Evolutionary conservation across 1,140 invertebrate species (phyloP), one percentile per base, ranked within the genome.

Genomic region (Apocrypta bakeri): DNA sequence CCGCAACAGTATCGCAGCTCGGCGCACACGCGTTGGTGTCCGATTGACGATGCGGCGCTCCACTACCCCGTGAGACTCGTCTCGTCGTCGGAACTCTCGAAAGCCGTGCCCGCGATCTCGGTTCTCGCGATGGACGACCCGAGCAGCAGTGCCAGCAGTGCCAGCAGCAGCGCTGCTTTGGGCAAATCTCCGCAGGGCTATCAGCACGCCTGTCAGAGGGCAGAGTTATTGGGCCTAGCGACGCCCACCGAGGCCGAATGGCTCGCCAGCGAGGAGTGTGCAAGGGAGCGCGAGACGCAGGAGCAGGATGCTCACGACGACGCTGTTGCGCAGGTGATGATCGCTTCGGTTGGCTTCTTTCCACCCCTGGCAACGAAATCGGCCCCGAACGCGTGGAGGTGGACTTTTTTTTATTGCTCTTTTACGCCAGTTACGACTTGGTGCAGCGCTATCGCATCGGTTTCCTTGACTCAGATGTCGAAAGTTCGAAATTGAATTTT

Each of bases 181-280:
- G 12, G 68, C 24, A 79, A 66, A 27, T 85, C 85, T 85, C 89
- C 89, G n/a, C 85, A 87, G 68, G 90, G 89, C 66, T 96, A 96
- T 85, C 93, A 95, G 88, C 93, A 95, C 88, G 95, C 95, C 21
- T 95, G 95, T 86, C 94, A 95, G 87, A 92, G 96, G 74, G 95
- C 95, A 3, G 95, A 96, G 90, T 89, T 96, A 21, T 92, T 96
- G 76, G 95, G 95, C 0, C 90, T 95, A 29, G 93, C 94, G 71
- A 93, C 93, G 84, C 95, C 95, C 0, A 92, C 92, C 83, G 92
- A 93, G 87, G 94, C 94, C 27, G 94, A 95, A 64, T 96, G 95
- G 92, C 88, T 93, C 84, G 91, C 92, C 84, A 89, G 89, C 72
- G 88, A 89, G 77, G 83, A 87, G 27, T 33, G 42, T 12, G 79